Conservation (phyloP, 92 coral and sea anemone species). For the Phenganax marumi region DNA sequence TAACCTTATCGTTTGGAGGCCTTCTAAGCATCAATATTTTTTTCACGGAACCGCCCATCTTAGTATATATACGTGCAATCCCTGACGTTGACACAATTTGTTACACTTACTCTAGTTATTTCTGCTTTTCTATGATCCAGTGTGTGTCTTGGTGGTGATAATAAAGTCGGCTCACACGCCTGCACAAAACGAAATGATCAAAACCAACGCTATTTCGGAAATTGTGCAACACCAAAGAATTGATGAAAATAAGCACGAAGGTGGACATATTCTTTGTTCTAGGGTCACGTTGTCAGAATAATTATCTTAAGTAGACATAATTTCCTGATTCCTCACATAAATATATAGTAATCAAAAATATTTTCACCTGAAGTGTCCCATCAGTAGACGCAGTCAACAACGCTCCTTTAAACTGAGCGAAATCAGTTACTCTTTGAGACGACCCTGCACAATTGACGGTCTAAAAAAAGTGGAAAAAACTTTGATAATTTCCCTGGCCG, state of each 20-base stretch:
- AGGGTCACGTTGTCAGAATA: too few species aligned
- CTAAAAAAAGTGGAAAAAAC: not conserved
- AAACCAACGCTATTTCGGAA: too few species aligned
- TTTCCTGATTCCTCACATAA: too few species aligned
- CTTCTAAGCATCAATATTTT: too few species aligned
- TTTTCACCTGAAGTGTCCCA: slow-evolving; percentile 28
- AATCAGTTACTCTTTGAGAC: slow-evolving; percentile 17
- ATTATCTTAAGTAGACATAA: too few species aligned
- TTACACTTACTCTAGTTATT: slow-evolving; percentile 9
- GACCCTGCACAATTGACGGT: slow-evolving; percentile 10
- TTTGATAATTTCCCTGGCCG: not conserved
- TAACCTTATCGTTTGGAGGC: too few species aligned
- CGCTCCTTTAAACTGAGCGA: slow-evolving; percentile 37
- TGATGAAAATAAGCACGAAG: too few species aligned
- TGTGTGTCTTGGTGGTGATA: not conserved
- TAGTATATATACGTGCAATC: not conserved
- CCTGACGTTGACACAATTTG: not conserved
- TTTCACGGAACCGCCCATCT: too few species aligned
- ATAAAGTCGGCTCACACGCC: not conserved
- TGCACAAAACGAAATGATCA: not conserved
- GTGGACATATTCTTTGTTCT: too few species aligned
- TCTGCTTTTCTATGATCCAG: slow-evolving; percentile 15
- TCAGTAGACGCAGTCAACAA: slow-evolving; percentile 37
- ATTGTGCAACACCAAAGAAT: too few species aligned
- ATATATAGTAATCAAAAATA: not conserved